Conservation (phyloP, 2,113 vertebrate species). For the Ceyx cyanopectus region DNA sequence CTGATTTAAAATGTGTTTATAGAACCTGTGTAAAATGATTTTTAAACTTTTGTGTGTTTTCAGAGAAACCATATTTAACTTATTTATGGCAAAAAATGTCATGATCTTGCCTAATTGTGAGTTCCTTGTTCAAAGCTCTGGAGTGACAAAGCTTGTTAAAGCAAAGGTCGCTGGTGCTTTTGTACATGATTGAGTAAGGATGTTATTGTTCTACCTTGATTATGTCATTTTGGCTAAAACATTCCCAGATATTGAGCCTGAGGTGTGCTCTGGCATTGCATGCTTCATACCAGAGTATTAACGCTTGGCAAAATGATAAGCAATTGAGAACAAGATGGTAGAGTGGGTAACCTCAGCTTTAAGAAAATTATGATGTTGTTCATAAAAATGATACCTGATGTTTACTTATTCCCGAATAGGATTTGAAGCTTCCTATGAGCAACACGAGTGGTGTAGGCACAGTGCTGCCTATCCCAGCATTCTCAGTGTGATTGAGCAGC, state of each 20-base stretch:
- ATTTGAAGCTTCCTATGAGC: not conserved
- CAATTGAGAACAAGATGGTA: not conserved
- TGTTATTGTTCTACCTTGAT: not conserved
- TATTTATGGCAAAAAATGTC: not conserved
- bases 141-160: not conserved
- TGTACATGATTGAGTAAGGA: not conserved
- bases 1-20: not conserved
- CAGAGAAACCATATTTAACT: fast-evolving
- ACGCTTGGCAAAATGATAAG: not conserved
- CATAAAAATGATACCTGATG: not conserved
- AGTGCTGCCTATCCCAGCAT: not conserved
- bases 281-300: not conserved
- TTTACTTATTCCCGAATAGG: not conserved
- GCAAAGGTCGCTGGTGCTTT: not conserved
- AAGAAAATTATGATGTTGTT: not conserved
- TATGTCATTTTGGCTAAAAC: not conserved
- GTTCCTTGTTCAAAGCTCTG: not conserved
- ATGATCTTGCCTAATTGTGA: fast-evolving
- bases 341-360: not conserved
- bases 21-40: not conserved
- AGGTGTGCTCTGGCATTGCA: not conserved
- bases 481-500: not conserved
- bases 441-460: not conserved
- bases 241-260: not conserved
- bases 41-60: not conserved